Base-by-base conservation (phyloP, 2,113 vertebrate species). In the Alouatta palliata region DNA sequence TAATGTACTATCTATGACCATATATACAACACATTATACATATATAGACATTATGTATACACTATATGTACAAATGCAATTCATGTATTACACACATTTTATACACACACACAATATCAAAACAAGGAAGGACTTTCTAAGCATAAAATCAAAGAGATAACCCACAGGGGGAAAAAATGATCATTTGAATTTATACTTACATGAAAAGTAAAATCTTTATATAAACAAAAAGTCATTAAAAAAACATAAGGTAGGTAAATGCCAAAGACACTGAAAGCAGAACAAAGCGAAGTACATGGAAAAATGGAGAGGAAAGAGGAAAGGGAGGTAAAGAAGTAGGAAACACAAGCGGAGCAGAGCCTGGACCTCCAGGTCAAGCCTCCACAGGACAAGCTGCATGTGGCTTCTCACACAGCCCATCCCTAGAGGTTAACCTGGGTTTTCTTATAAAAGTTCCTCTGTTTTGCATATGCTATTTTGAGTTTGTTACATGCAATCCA, bases 391-490 rank as follows among this genome's bases (percentile, higher is more conserved):
- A 23, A 49, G 43, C 58, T 14, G 1, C 14, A 25, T 0, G 11
- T 40, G 13, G 25, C 35, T 19, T 45, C 32, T 49, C 58, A 37
- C 35, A 27, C 16, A 45, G 49, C 19, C 54, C 11, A 47, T n/a
- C 32, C 17, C 45, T 23, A 3, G 47, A 4, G 56, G 30, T 11
- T 17, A 11, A 0, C 35, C 35, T 17, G 14, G 21, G 20, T 8
- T 25, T 43, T 54, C 61, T 45, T 19, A 37, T 21, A 66, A 66
- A 70, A 37, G 21, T 37, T 37, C n/a, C 52, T n/a, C 49, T 5
- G 35, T 64, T 66, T 25, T 2, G 23, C 13, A 64, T 27, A 54
- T 17, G 11, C 32, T 79, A 23, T 68, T 90, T 56, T 85, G 71
- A 77, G 80, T 95, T 25, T 56, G 5, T 61, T 12, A 64, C 73